A percentile compares a stretch with the other conserved stretches of the same genome.
phyloP scores from a whole-genome alignment of 2,888 invertebrate species.

The Sesamia inferens region DNA sequence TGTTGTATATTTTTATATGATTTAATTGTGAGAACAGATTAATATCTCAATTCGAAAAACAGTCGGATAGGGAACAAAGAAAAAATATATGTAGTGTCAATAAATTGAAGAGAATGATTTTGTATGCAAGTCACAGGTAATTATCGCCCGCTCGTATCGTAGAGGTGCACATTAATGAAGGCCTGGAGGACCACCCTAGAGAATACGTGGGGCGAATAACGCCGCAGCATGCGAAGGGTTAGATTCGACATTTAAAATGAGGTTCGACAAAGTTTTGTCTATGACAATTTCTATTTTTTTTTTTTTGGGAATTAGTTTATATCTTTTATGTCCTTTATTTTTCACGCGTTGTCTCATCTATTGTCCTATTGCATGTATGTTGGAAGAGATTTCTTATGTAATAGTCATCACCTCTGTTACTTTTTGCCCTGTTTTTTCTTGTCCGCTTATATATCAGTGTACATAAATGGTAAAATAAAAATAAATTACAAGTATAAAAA shows the following conservation, averaged over 20 bases:
- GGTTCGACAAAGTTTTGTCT: not conserved
- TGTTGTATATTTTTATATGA: conserved; percentile 20
- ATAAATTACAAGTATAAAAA: not conserved
- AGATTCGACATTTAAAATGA: conserved; percentile 30
- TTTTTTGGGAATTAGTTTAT: too few species aligned
- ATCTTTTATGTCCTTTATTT: too few species aligned
- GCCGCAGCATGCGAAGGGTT: conserved; percentile 64
- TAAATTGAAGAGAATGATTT: conserved; percentile 66
- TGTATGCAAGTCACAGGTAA: conserved; percentile 82
- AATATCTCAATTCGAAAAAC: conserved; percentile 43
- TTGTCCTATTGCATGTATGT: too few species aligned
- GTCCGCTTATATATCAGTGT: too few species aligned
- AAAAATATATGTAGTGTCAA: conserved; percentile 42
- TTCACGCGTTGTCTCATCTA: too few species aligned
- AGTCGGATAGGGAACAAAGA: conserved; percentile 43
- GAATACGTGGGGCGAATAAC: conserved; percentile 76
- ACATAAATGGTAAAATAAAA: too few species aligned
- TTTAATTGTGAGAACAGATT: conserved; percentile 50
- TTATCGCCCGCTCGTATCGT: conserved; percentile 74
- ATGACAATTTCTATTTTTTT: not conserved
- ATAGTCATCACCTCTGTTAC: too few species aligned
- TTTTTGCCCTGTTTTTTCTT: too few species aligned
- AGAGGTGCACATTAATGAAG: conserved; percentile 74
- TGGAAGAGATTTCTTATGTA: too few species aligned
- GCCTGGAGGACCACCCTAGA: conserved; percentile 77